Evolutionary conservation across 2,797 vertebrate species (phyloP), one percentile per base, ranked within the genome.

Genomic region (Parambassis ranga): DNA sequence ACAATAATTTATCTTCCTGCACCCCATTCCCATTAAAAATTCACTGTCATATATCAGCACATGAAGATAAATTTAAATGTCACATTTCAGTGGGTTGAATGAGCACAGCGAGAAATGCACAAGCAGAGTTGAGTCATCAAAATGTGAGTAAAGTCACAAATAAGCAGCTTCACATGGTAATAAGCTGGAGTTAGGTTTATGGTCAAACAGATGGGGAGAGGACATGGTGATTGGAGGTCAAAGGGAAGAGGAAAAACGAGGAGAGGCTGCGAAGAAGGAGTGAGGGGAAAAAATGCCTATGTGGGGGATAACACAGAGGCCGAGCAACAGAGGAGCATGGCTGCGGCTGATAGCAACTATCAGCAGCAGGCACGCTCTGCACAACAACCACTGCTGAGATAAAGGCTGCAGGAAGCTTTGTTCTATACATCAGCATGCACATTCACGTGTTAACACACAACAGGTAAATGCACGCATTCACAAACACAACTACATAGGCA

Each of bases 321-420:
- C 7, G 6, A 50, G 44, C 41, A 32, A 26, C 41, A 61, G 56
- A 59, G 60, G 38, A 31, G 55, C 10, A 16, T 86, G 89, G 70
- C 36, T 10, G 47, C 0, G 10, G 57, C 74, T 75, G 89, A 91
- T 91, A 90, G 68, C 24, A 36, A 65, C 75, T 90, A 88, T 89
- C 88, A 79, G 79, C 65, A 6, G 11, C 56, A 4, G 56, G 48
- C 87, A 89, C 7, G 42, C 77, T 72, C 58, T 30, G 23, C 57
- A 61, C 73, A 86, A 75, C 83, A 85, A 68, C 70, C 56, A 43
- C 31, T 18, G 49, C 10, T 14, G 33, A 68, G 86, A 90, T 84
- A 84, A 85, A 81, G 48, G 72, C 62, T 7, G 11, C 56, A n/a
- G 67, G 44, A 65, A 53, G 74, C 81, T 79, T 84, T 84, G 82